Evolutionary conservation across 2,888 invertebrate genomes (phyloP).

Genomic region (Melanargia galathea): DNA sequence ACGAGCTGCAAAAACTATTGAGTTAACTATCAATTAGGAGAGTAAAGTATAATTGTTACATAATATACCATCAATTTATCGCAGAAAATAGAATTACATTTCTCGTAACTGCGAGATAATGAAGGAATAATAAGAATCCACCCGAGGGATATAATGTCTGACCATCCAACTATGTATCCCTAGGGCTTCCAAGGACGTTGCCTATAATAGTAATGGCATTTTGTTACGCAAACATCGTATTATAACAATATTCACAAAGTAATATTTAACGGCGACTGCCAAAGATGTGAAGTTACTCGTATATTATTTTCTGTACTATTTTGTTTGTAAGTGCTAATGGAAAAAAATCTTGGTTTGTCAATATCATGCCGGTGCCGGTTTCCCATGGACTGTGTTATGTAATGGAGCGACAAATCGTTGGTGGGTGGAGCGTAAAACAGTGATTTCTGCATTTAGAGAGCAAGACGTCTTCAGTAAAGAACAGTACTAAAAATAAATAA

Average conservation of each 20-base stretch:
- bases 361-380: no score
- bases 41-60: neutral
- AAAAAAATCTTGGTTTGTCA: no score
- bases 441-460: no score
- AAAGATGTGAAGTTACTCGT: neutral
- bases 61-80: neutral
- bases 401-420: no score
- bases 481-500: no score
- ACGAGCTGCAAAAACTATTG: no score
- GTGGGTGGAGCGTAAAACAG: no score
- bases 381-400: neutral
- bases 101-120: constrained; percentile 7
- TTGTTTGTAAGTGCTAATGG: neutral
- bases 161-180: constrained; percentile 2
- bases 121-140: constrained; percentile 7
- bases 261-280: neutral
- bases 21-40: neutral
- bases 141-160: constrained; percentile 11
- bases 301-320: neutral
- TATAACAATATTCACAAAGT: neutral
- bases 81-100: neutral
- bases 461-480: no score
- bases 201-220: constrained; percentile 5
- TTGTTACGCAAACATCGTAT: constrained; percentile 5
- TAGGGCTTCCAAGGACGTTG: neutral